Evolutionary conservation across 2,797 vertebrate genomes (phyloP).

Genomic region (Pseudochromis fuscus): DNA sequence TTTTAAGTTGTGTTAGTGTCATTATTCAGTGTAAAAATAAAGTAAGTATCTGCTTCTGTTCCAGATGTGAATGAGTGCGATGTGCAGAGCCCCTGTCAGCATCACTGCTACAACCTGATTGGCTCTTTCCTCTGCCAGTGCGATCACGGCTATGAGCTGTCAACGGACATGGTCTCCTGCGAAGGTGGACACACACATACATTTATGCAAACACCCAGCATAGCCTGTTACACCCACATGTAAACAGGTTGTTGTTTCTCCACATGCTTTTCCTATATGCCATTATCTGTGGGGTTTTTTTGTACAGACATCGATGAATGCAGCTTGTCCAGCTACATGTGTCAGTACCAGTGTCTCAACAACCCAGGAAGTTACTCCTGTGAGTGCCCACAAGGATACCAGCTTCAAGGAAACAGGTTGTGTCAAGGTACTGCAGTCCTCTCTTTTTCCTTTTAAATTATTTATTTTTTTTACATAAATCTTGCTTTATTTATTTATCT

Average conservation of each 20-base stretch:
- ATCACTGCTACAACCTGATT: constrained; percentile 95
- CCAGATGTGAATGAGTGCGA: constrained; percentile 97
- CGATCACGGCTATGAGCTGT: constrained; percentile 93
- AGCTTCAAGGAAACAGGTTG: constrained; percentile 92
- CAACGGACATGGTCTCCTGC: constrained; percentile 91
- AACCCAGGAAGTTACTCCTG: constrained; percentile 94
- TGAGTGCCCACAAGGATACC: constrained; percentile 95
- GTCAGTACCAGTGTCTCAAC: constrained; percentile 95
- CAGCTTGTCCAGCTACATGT: constrained; percentile 92
- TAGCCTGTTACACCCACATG: neutral
- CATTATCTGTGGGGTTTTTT: constrained; percentile 25
- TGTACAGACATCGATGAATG: constrained; percentile 94
- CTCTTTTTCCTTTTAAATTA: constrained; percentile 13
- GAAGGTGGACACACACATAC: constrained; percentile 84
- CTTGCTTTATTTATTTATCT: constrained; percentile 39
- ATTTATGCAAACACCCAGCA: neutral
- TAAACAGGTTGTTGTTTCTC: neutral
- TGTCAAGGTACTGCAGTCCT: constrained; percentile 90
- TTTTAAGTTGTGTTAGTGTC: too few relatives aligned
- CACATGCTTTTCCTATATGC: neutral
- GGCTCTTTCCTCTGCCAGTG: constrained; percentile 98
- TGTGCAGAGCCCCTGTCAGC: constrained; percentile 91
- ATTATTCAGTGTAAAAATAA: constrained; percentile 7
- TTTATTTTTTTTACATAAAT: too few relatives aligned
- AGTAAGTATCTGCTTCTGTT: constrained; percentile 73